Base-by-base conservation (phyloP, 2,113 vertebrate genomes). In the Pachycephala philippinensis region DNA sequence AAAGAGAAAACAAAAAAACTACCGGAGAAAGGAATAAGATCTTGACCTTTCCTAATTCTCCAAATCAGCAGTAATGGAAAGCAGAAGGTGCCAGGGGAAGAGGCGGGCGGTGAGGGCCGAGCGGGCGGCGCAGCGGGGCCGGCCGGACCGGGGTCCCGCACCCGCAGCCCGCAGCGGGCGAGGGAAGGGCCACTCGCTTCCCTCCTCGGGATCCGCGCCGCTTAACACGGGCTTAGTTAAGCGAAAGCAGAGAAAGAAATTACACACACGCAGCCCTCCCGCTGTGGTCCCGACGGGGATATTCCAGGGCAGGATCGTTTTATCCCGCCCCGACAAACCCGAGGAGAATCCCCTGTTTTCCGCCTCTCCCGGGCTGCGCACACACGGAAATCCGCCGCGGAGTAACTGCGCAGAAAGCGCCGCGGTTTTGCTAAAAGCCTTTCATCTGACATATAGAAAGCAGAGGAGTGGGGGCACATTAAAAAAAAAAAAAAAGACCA, bases 41-140 rank as follows among this genome's bases (percentile, higher is more conserved):
- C 83, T 89, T 91, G 97, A 96, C 93, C 96, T 95, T 89, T 89
- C 80, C 93, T 96, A 96, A 88, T 96, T 97, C 95, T 81, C 84
- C 57, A 94, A 89, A 95, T 93, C 42, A 65, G 49, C 85, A 81
- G 86, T 94, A 94, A 96, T 94, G 63, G 86, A 79, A 95, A 95
- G 91, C 95, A 97, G 95, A 95, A 95, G 63, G 83, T 84, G 87
- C 84, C 83, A 76, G 66, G 82, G 90, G 89, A 93, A 69, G 89
- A 92, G 65, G 57, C 14, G 22, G 78, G 44, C 83, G 70, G 26
- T 42, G 79, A 90, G 71, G 47, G 63, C 79, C 70, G 87, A 61
- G 70, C 52, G 39, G 52, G 50, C 15, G 30, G 70, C 26, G 35
- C 50, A 49, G 60, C 14, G 33, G 71, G 54, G n/a, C 71, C 50